These are phyloP conservation scores for Galerucella pusilla DNA, from an alignment of 2,888 invertebrate species.

Conservation along the genomic window DNA sequence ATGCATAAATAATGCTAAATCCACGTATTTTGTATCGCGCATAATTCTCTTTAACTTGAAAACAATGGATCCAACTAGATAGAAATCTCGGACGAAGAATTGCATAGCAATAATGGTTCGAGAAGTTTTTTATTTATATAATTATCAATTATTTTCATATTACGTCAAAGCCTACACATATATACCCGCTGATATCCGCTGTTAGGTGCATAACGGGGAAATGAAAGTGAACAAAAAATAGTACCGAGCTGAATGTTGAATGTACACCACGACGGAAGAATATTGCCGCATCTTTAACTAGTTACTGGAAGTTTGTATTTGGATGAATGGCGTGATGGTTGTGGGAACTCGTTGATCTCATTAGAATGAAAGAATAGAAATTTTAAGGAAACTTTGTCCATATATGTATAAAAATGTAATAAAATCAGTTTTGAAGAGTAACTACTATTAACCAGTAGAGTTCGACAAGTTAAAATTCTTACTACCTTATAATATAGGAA, in stretches of 20 bases:
- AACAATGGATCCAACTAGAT: slow-evolving; percentile 43
- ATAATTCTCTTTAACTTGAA: slow-evolving; percentile 34
- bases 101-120: slow-evolving; percentile 20
- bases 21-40: slow-evolving; percentile 38
- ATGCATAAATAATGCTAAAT: slow-evolving; percentile 40
- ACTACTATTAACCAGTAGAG: not conserved
- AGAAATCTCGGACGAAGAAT: slow-evolving; percentile 36
- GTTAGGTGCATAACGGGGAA: slow-evolving; percentile 14
- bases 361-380: not conserved
- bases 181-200: slow-evolving; percentile 23
- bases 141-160: slow-evolving; percentile 49
- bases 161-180: slow-evolving; percentile 46
- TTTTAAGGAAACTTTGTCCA: not conserved
- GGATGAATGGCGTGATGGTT: not conserved
- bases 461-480: too few relatives aligned
- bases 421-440: not conserved
- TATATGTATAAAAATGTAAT: not conserved
- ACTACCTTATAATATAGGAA: too few relatives aligned
- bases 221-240: slow-evolving; percentile 4
- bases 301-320: not conserved
- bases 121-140: slow-evolving; percentile 45
- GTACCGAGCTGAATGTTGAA: not conserved
- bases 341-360: slow-evolving; percentile 6
- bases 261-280: slow-evolving; percentile 4
- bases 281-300: not conserved